Conservation (phyloP, 2,888 invertebrate species). For the Glyphotaelius pellucidus region DNA sequence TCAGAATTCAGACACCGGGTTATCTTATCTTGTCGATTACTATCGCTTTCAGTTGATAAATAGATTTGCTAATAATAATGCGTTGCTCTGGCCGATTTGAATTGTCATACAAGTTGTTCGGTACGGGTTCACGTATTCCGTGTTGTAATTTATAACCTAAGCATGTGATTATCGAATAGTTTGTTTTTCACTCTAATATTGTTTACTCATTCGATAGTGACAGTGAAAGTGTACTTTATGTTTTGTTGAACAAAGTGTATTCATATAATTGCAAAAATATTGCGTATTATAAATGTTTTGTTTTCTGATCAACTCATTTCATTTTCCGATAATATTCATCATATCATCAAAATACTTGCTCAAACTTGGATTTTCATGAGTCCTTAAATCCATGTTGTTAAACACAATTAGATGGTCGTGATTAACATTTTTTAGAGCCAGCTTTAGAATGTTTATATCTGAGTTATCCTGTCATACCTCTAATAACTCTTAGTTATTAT, state of each 20-base stretch:
- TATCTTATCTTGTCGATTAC: slow-evolving; percentile 18
- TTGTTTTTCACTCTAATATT: background rate
- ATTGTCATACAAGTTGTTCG: background rate
- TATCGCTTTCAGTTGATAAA: slow-evolving; percentile 23
- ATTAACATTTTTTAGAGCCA: too few relatives aligned
- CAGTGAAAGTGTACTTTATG: background rate
- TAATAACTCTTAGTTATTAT: too few relatives aligned
- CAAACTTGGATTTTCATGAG: too few relatives aligned
- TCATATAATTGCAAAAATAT: background rate
- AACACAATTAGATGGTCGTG: too few relatives aligned
- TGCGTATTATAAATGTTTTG: background rate
- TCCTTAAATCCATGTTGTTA: too few relatives aligned
- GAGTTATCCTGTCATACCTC: too few relatives aligned
- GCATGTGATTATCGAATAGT: background rate
- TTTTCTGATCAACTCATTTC: background rate
- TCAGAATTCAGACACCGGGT: background rate
- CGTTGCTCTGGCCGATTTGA: background rate
- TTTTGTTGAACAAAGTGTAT: background rate
- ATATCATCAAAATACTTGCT: background rate
- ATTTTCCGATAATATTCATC: background rate
- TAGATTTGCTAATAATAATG: slow-evolving; percentile 11
- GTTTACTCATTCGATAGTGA: background rate
- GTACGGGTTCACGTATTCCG: background rate
- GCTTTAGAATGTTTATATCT: too few relatives aligned
- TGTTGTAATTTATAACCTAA: background rate